Percentiles rank a stretch among this genome's conserved stretches.
These are phyloP conservation scores for Limnephilus auricula DNA, from an alignment of 2,888 invertebrate species.

Conservation along the genomic window DNA sequence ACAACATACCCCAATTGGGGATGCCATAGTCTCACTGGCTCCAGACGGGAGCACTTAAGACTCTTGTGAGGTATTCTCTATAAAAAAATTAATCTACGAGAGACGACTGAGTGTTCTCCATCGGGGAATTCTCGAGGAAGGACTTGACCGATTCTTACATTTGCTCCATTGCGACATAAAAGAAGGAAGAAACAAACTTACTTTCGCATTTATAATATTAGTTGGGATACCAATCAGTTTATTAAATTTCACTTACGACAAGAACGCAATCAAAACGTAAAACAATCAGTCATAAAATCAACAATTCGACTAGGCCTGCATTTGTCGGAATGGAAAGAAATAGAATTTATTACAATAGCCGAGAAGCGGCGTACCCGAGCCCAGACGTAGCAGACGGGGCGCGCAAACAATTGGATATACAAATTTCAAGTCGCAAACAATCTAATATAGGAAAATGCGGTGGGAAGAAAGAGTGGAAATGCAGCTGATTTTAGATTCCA, in stretches of 20 bases:
- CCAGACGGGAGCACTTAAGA: too few relatives aligned
- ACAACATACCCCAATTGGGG: too few relatives aligned
- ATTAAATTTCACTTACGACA: not conserved
- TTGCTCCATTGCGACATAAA: too few relatives aligned
- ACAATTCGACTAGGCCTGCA: not conserved
- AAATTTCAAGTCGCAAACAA: slow-evolving; percentile 67
- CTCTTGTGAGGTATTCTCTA: too few relatives aligned
- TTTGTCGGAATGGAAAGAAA: not conserved
- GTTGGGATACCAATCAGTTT: not conserved
- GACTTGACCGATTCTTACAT: too few relatives aligned
- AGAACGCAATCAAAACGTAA: not conserved
- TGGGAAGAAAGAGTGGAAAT: not conserved
- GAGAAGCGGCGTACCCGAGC: not conserved
- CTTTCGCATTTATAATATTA: too few relatives aligned
- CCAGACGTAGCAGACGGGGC: not conserved
- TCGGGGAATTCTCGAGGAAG: too few relatives aligned
- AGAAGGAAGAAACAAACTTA: too few relatives aligned
- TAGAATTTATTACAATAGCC: slow-evolving; percentile 26
- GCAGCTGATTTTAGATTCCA: slow-evolving; percentile 8
- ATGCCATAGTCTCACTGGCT: too few relatives aligned
- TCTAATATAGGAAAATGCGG: slow-evolving; percentile 64
- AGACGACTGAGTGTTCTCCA: too few relatives aligned
- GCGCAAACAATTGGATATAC: slow-evolving; percentile 47
- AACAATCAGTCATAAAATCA: not conserved
- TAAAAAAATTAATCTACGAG: too few relatives aligned